A percentile compares a stretch with the other conserved stretches of the same genome.
Conservation (phyloP, 2,113 vertebrate species). For the Melanocharis versteri region DNA sequence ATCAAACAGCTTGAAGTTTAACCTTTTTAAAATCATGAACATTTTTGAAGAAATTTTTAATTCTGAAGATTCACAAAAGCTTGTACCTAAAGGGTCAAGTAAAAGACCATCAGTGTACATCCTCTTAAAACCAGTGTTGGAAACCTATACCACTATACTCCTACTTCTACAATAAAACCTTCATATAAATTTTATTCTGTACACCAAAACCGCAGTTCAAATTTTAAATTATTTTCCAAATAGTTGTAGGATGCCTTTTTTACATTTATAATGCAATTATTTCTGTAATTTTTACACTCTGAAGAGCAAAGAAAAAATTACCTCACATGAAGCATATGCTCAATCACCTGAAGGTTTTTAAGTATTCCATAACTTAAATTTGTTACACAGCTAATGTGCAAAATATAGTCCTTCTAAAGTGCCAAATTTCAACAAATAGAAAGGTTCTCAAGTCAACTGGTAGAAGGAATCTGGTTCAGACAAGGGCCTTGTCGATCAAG, state of each 20-base stretch:
- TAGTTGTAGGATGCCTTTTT: not conserved
- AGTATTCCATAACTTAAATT: not conserved
- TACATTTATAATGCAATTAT: not conserved
- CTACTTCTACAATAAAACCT: not conserved
- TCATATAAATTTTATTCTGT: not conserved
- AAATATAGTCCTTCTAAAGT: not conserved
- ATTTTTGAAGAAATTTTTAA: not conserved
- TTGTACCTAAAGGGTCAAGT: not conserved
- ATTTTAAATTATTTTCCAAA: not conserved
- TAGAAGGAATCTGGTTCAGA: not conserved
- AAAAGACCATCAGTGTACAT: rapidly evolving
- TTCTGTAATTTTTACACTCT: not conserved
- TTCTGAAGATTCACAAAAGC: not conserved
- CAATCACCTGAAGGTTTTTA: not conserved
- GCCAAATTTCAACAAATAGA: not conserved
- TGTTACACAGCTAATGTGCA: not conserved
- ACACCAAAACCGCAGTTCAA: not conserved
- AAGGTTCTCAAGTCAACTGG: not conserved
- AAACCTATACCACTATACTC: not conserved
- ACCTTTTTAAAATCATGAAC: not conserved
- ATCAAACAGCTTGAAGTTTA: not conserved
- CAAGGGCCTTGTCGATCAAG: not conserved
- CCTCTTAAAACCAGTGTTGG: not conserved
- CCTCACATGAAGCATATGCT: not conserved
- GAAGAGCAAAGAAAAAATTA: not conserved